These are phyloP conservation scores for Erpornis zantholeuca DNA, from an alignment of 2,113 vertebrate species.

Conservation along the genomic window DNA sequence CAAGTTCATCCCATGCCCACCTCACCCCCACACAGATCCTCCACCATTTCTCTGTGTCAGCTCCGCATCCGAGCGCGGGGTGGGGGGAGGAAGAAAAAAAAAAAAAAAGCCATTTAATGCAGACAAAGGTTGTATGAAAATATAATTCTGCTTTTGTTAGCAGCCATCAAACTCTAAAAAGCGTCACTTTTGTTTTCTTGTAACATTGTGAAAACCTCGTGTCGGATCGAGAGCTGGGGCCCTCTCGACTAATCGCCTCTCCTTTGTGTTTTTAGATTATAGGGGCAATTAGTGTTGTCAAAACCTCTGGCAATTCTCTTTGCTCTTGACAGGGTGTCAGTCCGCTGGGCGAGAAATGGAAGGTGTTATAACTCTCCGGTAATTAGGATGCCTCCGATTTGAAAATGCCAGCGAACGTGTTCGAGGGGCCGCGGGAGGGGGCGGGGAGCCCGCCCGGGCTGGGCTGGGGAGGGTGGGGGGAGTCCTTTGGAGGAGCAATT, in stretches of 20 bases:
- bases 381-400: slow-evolving; percentile 74
- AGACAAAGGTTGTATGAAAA: slow-evolving; percentile 76
- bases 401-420: slow-evolving; percentile 69
- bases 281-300: slow-evolving; percentile 77
- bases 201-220: slow-evolving; percentile 75
- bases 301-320: slow-evolving; percentile 76
- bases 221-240: slow-evolving; percentile 73
- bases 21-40: neutral
- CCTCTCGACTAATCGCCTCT: slow-evolving; percentile 75
- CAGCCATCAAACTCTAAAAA: slow-evolving; percentile 74
- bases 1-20: neutral
- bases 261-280: slow-evolving; percentile 77
- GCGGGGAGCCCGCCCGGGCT: neutral
- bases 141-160: slow-evolving; percentile 75
- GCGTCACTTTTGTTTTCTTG: slow-evolving; percentile 74
- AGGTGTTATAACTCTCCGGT: slow-evolving; percentile 75
- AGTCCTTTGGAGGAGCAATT: slow-evolving; percentile 58
- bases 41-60: slow-evolving; percentile 4
- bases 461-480: neutral
- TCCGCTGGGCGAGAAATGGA: slow-evolving; percentile 72
- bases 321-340: slow-evolving; percentile 76
- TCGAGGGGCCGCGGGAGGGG: slow-evolving; percentile 21
- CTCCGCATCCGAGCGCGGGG: neutral
- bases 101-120: slow-evolving; percentile 54
- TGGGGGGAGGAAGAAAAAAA: too few species aligned